A percentile compares a stretch with the other conserved stretches of the same genome.
phyloP scores from a whole-genome alignment of 1,140 invertebrate species.

The Temnothorax curvispinosus region DNA sequence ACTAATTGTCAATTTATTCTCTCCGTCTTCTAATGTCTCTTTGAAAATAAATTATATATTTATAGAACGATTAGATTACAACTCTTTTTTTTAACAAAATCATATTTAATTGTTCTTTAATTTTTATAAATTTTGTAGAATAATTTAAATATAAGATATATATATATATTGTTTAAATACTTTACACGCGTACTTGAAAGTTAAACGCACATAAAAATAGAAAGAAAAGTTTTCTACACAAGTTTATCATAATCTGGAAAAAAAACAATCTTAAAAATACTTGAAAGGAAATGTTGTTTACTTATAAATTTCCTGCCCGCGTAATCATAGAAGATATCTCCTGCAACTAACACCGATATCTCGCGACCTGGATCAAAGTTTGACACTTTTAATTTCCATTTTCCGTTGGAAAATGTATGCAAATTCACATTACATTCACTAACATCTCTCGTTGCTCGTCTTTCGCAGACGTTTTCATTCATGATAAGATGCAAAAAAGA shows the following conservation, averaged over 20 bases:
- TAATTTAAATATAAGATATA: background rate
- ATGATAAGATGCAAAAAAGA: constrained; percentile 8
- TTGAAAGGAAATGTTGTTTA: constrained; percentile 24
- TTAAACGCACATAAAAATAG: background rate
- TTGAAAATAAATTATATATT: background rate
- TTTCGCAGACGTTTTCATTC: background rate
- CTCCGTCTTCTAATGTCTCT: background rate
- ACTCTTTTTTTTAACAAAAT: background rate
- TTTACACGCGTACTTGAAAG: background rate
- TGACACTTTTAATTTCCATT: constrained; percentile 36
- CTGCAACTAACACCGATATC: background rate
- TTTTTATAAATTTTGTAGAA: background rate
- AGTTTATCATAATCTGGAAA: constrained; percentile 2
- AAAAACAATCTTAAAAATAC: background rate
- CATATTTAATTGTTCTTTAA: background rate
- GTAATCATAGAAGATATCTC: constrained; percentile 37
- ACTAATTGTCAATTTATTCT: background rate
- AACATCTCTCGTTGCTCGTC: background rate
- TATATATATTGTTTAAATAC: background rate
- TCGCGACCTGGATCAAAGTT: constrained; percentile 9
- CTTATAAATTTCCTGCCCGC: constrained; percentile 3
- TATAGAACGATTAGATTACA: background rate
- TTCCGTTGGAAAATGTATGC: background rate
- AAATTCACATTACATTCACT: constrained; percentile 17
- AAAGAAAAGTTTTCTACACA: background rate